phyloP scores from a whole-genome alignment of 2,797 vertebrate genomes.

The Vipera ursinii region DNA sequence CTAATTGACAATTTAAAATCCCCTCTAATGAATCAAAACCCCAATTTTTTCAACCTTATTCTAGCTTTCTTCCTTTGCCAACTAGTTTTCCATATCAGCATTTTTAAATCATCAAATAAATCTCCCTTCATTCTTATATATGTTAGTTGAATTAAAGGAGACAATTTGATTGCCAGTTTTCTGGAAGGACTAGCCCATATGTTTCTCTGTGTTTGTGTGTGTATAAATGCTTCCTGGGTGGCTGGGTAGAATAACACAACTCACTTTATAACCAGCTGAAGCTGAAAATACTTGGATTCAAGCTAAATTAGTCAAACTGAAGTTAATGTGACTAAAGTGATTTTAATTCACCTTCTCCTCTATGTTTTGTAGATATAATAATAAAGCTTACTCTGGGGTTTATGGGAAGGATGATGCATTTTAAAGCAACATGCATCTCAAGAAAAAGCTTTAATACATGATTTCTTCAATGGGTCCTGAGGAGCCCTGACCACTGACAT shows the following conservation, averaged over 20 bases:
- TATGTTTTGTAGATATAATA: conserved; percentile 4
- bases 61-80: too few species aligned
- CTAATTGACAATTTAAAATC: too few species aligned
- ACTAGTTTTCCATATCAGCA: too few species aligned
- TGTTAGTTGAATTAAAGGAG: too few species aligned
- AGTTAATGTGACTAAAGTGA: conserved; percentile 4
- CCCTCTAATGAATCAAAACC: too few species aligned
- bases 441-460: not conserved
- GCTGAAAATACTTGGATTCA: conserved; percentile 3
- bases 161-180: too few species aligned
- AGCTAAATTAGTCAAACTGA: conserved; percentile 12
- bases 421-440: not conserved
- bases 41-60: too few species aligned
- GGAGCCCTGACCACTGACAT: not conserved
- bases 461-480: not conserved
- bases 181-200: not conserved
- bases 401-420: not conserved
- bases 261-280: not conserved
- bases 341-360: conserved; percentile 8
- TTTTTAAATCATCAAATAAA: too few species aligned
- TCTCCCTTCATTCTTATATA: too few species aligned
- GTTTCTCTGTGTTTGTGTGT: not conserved
- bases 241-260: not conserved
- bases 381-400: conserved; percentile 5
- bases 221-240: not conserved